Evolutionary conservation across 2,888 invertebrate species (phyloP).

Genomic region (Acronicta psi): DNA sequence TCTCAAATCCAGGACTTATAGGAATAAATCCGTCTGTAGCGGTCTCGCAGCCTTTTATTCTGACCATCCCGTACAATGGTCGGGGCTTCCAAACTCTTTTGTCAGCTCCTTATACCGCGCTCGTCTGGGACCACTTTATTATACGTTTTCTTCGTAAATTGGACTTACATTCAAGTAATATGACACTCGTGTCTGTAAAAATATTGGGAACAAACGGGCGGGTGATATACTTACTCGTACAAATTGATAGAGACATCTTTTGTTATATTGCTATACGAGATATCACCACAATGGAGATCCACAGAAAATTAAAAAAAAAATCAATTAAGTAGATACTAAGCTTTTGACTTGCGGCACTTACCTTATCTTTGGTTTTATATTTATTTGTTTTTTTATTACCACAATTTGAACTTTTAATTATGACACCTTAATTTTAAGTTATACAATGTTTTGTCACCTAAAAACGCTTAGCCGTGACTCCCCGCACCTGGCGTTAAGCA

Average conservation of each 20-base stretch:
- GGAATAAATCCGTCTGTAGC: conserved; percentile 70
- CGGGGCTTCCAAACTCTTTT: conserved; percentile 69
- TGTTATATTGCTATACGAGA: conserved; percentile 3
- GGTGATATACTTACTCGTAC: conserved; percentile 4
- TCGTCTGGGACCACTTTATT: conserved; percentile 67
- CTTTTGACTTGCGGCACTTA: no score
- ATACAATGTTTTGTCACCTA: no score
- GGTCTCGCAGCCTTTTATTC: conserved; percentile 72
- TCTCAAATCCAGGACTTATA: conserved; percentile 64
- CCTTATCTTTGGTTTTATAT: no score
- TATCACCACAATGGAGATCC: not conserved
- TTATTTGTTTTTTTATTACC: no score
- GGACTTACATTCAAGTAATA: conserved; percentile 59
- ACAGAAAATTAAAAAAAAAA: no score
- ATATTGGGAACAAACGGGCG: conserved; percentile 4
- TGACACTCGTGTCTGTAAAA: conserved; percentile 23
- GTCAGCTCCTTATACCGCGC: conserved; percentile 71
- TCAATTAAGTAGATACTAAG: no score
- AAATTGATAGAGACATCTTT: conserved; percentile 6
- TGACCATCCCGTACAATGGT: conserved; percentile 74
- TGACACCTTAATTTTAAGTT: no score
- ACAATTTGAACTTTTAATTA: no score
- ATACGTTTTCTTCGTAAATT: conserved; percentile 69
- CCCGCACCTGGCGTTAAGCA: conserved; percentile 1
- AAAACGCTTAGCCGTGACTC: no score